A percentile compares a stretch with the other conserved stretches of the same genome.
Evolutionary conservation across 2,113 vertebrate genomes (phyloP).

Genomic region (Paramormyrops kingsleyae): DNA sequence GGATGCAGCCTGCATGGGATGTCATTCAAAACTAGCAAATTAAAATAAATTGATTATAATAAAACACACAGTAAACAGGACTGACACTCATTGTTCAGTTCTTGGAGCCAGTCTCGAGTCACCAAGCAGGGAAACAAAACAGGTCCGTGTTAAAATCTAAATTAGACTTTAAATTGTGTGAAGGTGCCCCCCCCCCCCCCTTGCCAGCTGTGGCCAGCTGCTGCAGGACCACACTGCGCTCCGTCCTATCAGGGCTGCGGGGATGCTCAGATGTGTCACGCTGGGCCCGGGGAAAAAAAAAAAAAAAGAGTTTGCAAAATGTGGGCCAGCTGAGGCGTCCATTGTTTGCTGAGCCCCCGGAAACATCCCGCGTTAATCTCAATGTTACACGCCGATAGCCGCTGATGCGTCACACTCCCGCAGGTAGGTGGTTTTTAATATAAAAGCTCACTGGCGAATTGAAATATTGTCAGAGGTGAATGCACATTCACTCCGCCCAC

Average conservation of each 20-base stretch:
- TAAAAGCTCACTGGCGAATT: not conserved
- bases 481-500: not conserved
- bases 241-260: not conserved
- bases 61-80: not conserved
- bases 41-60: not conserved
- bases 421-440: not conserved
- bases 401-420: not conserved
- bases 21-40: not conserved
- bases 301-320: not conserved
- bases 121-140: not conserved
- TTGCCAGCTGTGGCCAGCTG: not conserved
- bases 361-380: not conserved
- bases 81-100: not conserved
- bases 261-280: not conserved
- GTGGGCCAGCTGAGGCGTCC: not conserved
- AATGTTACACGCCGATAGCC: not conserved
- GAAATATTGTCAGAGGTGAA: not conserved
- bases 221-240: not conserved
- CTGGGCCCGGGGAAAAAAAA: not conserved
- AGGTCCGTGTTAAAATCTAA: not conserved
- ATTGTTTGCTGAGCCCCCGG: not conserved
- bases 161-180: slow-evolving; percentile 10
- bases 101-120: not conserved
- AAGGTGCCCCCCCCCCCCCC: not conserved
- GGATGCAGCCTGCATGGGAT: not conserved